Evolutionary conservation across 2,888 invertebrate genomes (phyloP).

Genomic region (Malthinus flaveolus): DNA sequence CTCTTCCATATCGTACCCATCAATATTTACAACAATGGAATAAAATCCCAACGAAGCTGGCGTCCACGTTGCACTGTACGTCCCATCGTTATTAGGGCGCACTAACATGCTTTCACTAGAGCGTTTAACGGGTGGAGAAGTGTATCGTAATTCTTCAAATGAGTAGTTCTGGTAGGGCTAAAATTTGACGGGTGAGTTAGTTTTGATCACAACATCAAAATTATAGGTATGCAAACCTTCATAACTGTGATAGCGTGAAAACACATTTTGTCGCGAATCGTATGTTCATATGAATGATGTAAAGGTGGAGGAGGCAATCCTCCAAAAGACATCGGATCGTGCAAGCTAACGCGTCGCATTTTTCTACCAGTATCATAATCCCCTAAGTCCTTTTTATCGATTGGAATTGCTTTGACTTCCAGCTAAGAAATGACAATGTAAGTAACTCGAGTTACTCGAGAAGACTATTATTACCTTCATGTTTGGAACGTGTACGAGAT

Average conservation of each 20-base stretch:
- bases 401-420: constrained; percentile 73
- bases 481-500: constrained; percentile 80
- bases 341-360: constrained; percentile 59
- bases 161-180: constrained; percentile 89
- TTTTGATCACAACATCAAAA: neutral
- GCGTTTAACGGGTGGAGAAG: constrained; percentile 68
- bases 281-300: constrained; percentile 80
- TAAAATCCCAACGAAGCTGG: constrained; percentile 90
- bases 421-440: constrained; percentile 53
- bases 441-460: neutral
- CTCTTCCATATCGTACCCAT: constrained; percentile 77
- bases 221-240: constrained; percentile 69
- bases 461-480: constrained; percentile 69
- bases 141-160: constrained; percentile 87
- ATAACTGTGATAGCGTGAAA: constrained; percentile 95
- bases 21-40: constrained; percentile 82
- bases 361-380: constrained; percentile 64
- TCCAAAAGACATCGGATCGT: constrained; percentile 64
- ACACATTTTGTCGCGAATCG: constrained; percentile 86
- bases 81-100: constrained; percentile 76
- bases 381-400: constrained; percentile 67
- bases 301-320: constrained; percentile 66
- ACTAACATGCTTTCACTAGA: constrained; percentile 82
- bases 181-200: constrained; percentile 16
- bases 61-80: constrained; percentile 87